Evolutionary conservation across 1,140 invertebrate species (phyloP), one percentile per base, ranked within the genome.

Genomic region (Drosophila watanabei): DNA sequence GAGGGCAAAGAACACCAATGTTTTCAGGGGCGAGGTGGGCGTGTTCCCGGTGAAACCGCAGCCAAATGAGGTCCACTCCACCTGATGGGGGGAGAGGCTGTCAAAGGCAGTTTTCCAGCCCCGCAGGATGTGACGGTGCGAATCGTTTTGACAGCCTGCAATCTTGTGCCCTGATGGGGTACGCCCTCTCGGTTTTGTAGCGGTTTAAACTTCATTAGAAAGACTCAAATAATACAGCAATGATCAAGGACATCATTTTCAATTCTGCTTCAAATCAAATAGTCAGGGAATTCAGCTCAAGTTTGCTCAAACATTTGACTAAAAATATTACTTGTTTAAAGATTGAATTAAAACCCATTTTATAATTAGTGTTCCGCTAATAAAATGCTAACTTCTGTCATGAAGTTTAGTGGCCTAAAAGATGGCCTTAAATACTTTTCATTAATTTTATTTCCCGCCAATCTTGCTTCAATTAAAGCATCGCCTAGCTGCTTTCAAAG

Each of bases 1-100:
- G 45, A 45, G 56, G 81, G 85, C 57, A 57, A 61, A 69, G 52
- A 62, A 52, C 83, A 48, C n/a, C 62, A 65, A 39, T 20, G 48
- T 30, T 61, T 54, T 28, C 20, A 33, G 24, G 59, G 71, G 71
- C 49, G 64, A 28, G 48, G 43, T 59, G 84, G 80, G 66, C 80
- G 73, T 69, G 56, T 58, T 79, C 32, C n/a, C 39, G 18, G 32
- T 58, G 51, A 63, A 79, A 64, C 76, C 75, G 37, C 83, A 58
- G 73, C 61, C 78, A 89, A 88, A 89, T 85, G 84, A 86, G 83
- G 75, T 79, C 62, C 83, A 65, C 62, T 62, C 56, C 61, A 78
- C 57, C 65, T 69, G 66, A 69, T 46, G 66, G 84, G 24, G 28
- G 46, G 13, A 13, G 56, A 52, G 63, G 77, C 85, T 89, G 84